phyloP scores from a whole-genome alignment of 2,113 vertebrate genomes.

The Corythornis vintsioides region DNA sequence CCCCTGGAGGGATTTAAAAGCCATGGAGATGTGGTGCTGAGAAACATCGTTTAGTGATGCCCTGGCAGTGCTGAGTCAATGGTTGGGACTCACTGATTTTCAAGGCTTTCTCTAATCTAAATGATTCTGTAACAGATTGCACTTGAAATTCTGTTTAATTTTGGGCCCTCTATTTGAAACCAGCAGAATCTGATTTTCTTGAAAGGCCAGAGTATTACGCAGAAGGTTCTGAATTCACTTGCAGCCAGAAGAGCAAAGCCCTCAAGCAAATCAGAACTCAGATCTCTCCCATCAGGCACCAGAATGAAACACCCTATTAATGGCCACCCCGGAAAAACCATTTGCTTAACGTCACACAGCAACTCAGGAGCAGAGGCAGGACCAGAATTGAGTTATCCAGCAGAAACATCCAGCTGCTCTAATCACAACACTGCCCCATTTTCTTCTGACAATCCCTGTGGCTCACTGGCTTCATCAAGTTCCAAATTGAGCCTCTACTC shows the following conservation, averaged over 20 bases:
- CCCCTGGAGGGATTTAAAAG: background rate
- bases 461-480: background rate
- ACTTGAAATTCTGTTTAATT: background rate
- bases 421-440: background rate
- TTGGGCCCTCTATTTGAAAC: background rate
- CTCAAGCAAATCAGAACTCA: background rate
- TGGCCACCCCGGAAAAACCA: slow-evolving; percentile 12
- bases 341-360: slow-evolving; percentile 33
- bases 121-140: background rate
- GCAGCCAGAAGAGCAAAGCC: background rate
- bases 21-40: background rate
- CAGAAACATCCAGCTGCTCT: slow-evolving; percentile 37
- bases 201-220: background rate
- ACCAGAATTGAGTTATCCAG: slow-evolving; percentile 28
- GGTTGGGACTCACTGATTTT: background rate
- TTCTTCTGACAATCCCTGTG: background rate
- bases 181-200: background rate
- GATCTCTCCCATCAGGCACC: background rate
- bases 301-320: slow-evolving; percentile 21
- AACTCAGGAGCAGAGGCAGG: background rate
- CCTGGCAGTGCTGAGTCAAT: background rate
- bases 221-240: background rate
- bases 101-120: background rate
- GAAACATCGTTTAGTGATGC: background rate
- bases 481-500: background rate